These are phyloP conservation scores for Macrosiphum euphorbiae DNA, from an alignment of 2,888 invertebrate genomes.

Conservation along the genomic window DNA sequence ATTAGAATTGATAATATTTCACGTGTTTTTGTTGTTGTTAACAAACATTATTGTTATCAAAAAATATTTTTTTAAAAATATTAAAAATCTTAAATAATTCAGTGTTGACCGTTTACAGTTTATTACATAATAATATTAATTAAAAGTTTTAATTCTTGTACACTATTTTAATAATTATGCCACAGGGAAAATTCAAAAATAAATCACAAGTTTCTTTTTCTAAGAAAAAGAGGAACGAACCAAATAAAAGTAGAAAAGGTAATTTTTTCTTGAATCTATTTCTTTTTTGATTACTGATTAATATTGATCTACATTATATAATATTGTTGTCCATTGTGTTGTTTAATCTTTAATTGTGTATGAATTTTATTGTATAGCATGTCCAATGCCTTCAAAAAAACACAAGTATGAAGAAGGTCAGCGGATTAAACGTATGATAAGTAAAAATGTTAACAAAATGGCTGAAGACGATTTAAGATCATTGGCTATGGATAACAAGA, in stretches of 20 bases:
- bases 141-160: background rate
- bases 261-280: background rate
- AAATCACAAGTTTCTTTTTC: conserved; percentile 55
- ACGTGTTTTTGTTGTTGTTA: conserved; percentile 24
- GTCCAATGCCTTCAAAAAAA: conserved; percentile 79
- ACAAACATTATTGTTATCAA: background rate
- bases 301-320: background rate
- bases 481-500: conserved; percentile 72
- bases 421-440: conserved; percentile 78
- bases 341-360: background rate
- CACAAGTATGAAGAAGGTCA: conserved; percentile 74
- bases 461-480: conserved; percentile 78
- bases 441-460: conserved; percentile 80
- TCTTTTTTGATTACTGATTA: no score
- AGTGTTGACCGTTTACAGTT: background rate
- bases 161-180: conserved; percentile 38
- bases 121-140: background rate
- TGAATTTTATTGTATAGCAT: conserved; percentile 67
- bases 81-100: background rate
- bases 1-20: conserved; percentile 35
- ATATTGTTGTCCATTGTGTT: background rate
- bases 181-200: conserved; percentile 66
- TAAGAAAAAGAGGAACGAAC: conserved; percentile 44
- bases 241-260: conserved; percentile 58
- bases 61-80: no score